phyloP scores from a whole-genome alignment of 1,140 invertebrate genomes.

The Papilio helenus region DNA sequence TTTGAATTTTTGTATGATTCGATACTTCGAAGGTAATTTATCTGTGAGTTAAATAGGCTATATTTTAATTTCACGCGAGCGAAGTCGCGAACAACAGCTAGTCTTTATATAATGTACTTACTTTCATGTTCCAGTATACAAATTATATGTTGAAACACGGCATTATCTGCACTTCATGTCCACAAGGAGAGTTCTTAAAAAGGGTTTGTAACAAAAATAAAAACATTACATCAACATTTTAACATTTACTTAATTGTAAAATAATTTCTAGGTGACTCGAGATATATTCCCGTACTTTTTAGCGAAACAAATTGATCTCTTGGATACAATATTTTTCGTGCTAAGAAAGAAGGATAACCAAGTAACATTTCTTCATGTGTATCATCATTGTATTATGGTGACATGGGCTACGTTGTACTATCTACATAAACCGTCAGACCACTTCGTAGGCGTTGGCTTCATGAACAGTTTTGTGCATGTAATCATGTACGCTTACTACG shows the following conservation, averaged over 20 bases:
- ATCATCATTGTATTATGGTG: conserved; percentile 91
- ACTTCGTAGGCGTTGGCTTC: conserved; percentile 71
- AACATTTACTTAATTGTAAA: background rate
- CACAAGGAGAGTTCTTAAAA: conserved; percentile 58
- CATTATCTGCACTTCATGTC: conserved; percentile 65
- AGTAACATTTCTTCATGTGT: conserved; percentile 92
- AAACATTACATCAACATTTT: background rate
- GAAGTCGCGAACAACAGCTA: too few species aligned
- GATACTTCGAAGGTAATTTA: too few species aligned
- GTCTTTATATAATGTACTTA: too few species aligned
- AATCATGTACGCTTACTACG: conserved; percentile 96
- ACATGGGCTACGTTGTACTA: conserved; percentile 71
- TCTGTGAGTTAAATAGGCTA: too few species aligned
- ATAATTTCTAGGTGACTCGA: conserved; percentile 57
- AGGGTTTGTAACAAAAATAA: conserved; percentile 47
- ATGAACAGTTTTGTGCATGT: conserved; percentile 90
- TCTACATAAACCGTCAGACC: conserved; percentile 66
- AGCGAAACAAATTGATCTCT: conserved; percentile 69
- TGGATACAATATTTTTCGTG: conserved; percentile 74
- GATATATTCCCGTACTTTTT: conserved; percentile 71
- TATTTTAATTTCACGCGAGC: too few species aligned
- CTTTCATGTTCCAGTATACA: conserved; percentile 58
- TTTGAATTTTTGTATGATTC: too few species aligned
- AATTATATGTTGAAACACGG: conserved; percentile 60
- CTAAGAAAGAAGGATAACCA: conserved; percentile 91